Conservation (phyloP, 2,113 vertebrate species). For the Equus przewalskii region DNA sequence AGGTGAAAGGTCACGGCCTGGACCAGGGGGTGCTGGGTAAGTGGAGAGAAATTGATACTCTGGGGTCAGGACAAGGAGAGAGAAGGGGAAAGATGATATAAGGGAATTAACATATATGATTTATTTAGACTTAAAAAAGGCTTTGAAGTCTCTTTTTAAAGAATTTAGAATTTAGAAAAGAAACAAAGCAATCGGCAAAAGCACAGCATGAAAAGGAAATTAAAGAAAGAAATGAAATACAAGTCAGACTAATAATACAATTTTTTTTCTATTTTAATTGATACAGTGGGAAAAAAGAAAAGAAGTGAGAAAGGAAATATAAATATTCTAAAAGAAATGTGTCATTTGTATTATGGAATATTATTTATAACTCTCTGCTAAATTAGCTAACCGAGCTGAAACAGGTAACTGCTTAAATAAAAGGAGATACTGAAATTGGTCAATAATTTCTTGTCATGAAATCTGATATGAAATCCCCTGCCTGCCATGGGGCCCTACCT, state of each 20-base stretch:
- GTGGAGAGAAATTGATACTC: not conserved
- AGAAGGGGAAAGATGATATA: not conserved
- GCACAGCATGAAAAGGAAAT: conserved; percentile 19
- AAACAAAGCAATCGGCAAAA: conserved; percentile 27
- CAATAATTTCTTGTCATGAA: conserved; percentile 55
- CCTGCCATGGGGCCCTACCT: not conserved
- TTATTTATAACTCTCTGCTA: conserved; percentile 57
- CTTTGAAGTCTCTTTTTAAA: conserved; percentile 52
- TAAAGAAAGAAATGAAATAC: conserved; percentile 47
- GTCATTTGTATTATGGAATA: conserved; percentile 57
- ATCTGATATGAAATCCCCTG: conserved; percentile 7
- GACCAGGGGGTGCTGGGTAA: not conserved
- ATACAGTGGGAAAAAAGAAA: conserved; percentile 27
- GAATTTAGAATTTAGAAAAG: conserved; percentile 49
- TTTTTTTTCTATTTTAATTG: conserved; percentile 45
- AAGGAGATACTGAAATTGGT: conserved; percentile 58
- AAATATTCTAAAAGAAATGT: conserved; percentile 51
- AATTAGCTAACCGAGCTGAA: conserved; percentile 47
- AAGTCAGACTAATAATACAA: not conserved
- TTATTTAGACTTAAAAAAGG: conserved; percentile 27
- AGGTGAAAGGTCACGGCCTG: not conserved
- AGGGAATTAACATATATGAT: not conserved
- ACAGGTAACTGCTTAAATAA: conserved; percentile 3
- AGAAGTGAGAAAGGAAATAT: conserved; percentile 55
- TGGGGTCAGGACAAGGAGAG: not conserved